These are phyloP conservation scores for Drosophila paracracens DNA, from an alignment of 2,888 invertebrate species.

Conservation along the genomic window DNA sequence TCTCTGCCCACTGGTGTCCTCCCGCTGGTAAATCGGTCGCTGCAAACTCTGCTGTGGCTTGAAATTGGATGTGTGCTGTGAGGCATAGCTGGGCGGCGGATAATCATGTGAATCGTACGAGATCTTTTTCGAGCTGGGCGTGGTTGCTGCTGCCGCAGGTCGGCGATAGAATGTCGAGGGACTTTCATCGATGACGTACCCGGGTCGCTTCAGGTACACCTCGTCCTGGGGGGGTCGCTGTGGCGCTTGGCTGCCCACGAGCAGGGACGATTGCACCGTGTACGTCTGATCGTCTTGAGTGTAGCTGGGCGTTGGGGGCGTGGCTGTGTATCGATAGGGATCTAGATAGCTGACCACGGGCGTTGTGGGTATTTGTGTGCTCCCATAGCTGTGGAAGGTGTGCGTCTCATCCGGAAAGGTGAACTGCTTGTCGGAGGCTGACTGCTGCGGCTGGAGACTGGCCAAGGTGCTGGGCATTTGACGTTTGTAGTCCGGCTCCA, in stretches of 20 bases:
- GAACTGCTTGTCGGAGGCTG: conserved; percentile 64
- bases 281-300: conserved; percentile 72
- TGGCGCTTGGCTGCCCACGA: conserved; percentile 64
- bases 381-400: conserved; percentile 38
- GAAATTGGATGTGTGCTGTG: conserved; percentile 72
- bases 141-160: conserved; percentile 41
- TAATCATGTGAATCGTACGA: conserved; percentile 84
- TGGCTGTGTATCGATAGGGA: conserved; percentile 70
- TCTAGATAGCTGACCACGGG: conserved; percentile 80
- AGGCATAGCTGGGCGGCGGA: conserved; percentile 81
- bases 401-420: conserved; percentile 58
- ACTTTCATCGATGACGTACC: conserved; percentile 80
- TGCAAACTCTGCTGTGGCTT: conserved; percentile 49
- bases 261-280: conserved; percentile 80
- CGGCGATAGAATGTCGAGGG: conserved; percentile 58
- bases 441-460: conserved; percentile 21
- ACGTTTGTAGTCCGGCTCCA: conserved; percentile 59
- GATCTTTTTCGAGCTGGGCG: conserved; percentile 63
- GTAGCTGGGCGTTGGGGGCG: conserved; percentile 40
- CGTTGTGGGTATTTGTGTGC: conserved; percentile 68
- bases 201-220: conserved; percentile 72
- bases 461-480: conserved; percentile 56
- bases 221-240: conserved; percentile 43
- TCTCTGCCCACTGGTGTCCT: conserved; percentile 66
- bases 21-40: conserved; percentile 67